Conservation (phyloP, 1,140 invertebrate genomes). For the Drosophila lowei region DNA sequence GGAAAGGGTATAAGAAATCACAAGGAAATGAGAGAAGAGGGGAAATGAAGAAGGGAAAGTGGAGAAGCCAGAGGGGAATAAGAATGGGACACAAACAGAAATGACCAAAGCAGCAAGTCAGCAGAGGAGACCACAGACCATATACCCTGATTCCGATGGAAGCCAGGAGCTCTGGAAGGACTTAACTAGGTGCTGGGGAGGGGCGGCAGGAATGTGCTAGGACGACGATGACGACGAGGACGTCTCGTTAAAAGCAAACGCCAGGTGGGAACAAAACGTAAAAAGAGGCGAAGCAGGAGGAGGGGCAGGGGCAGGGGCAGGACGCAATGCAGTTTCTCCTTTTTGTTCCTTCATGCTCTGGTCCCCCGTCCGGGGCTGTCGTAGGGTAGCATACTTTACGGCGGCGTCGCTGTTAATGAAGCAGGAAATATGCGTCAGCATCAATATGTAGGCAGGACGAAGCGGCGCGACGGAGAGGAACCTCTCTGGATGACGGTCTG, state of each 20-base stretch:
- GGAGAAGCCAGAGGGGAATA: not conserved
- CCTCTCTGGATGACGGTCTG: too few relatives aligned
- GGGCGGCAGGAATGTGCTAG: not conserved
- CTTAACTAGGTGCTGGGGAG: constrained; percentile 27
- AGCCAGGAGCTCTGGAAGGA: constrained; percentile 42
- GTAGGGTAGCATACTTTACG: constrained; percentile 67
- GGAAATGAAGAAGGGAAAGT: constrained; percentile 11
- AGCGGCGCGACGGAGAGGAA: not conserved
- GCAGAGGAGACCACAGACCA: constrained; percentile 6
- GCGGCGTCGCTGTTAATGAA: constrained; percentile 66
- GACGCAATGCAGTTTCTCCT: constrained; percentile 53
- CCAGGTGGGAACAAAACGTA: constrained; percentile 34
- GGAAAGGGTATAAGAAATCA: constrained; percentile 8
- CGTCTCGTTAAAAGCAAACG: constrained; percentile 70
- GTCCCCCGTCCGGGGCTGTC: constrained; percentile 7
- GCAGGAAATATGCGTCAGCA: constrained; percentile 77
- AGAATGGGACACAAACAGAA: constrained; percentile 27
- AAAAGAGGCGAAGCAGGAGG: constrained; percentile 14
- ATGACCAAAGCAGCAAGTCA: constrained; percentile 35
- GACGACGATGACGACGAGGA: constrained; percentile 15
- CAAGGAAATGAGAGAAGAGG: not conserved
- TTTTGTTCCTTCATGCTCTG: constrained; percentile 7
- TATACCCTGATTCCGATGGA: constrained; percentile 6
- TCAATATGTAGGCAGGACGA: constrained; percentile 55
- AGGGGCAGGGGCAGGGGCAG: constrained; percentile 12